Base-by-base conservation (phyloP, 2,888 invertebrate species). In the Eupithecia tripunctaria region DNA sequence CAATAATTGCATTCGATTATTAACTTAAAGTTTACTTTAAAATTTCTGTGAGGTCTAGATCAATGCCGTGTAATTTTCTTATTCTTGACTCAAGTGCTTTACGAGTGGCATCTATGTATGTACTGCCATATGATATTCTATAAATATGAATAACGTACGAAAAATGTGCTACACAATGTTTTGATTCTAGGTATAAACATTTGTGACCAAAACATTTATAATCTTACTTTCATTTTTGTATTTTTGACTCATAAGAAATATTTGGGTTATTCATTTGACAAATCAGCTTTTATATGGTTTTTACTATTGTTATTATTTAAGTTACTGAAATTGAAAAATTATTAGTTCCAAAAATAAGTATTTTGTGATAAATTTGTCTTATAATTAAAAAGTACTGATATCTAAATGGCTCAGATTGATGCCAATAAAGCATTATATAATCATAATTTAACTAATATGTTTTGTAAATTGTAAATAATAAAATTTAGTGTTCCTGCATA, bases 391-490 rank as follows among this genome's bases (percentile, higher is more conserved):
- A 32, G n/a, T n/a, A 32, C 5, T 62, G 0, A 8, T 29, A 18
- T n/a, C 2, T n/a, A 66, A 67, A 76, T 78, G 79, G 79, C 76
- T 73, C 66, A 73, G 62, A 68, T 74, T 68, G 67, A 76, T 76
- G 78, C 78, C 77, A 78, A 75, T 73, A 73, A 68, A 73, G n/a
- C n/a, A 77, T 72, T 15, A 73, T 69, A 77, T 21, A 21, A 79
- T 78, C 78, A 72, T 73, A 59, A 60, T 43, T 65, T 56, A 56
- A 3, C 51, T 51, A 21, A 25, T 25, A 56, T 21, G 21, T 51
- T n/a, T 51, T 56, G 56, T 56, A 59, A 59, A 27, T 60, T 66
- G 59, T 65, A 71, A 71, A 66, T 71, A 60, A 71, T 60, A 41
- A 43, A 66, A 29, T 25, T 29, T 56, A 56, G 56, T 56, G 56